phyloP scores from a whole-genome alignment of 2,113 vertebrate species.

The Otis tarda region DNA sequence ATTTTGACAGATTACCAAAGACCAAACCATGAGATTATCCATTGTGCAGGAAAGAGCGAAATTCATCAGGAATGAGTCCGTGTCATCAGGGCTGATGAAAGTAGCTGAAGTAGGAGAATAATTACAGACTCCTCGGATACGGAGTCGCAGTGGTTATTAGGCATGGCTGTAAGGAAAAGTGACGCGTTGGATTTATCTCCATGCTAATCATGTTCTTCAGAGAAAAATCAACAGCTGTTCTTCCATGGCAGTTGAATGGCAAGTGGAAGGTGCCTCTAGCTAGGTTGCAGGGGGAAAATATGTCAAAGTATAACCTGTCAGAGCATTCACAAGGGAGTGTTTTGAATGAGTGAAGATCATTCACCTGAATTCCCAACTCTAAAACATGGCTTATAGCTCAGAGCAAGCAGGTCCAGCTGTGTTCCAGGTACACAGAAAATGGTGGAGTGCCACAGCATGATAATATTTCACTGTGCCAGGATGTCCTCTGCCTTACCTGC shows the following conservation, averaged over 20 bases:
- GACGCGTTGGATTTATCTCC: constrained; percentile 56
- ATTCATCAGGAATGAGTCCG: constrained; percentile 30
- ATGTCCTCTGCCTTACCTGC: constrained; percentile 35
- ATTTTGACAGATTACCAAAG: constrained; percentile 55
- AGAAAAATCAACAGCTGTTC: constrained; percentile 68
- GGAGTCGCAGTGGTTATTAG: constrained; percentile 39
- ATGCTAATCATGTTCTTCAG: constrained; percentile 69
- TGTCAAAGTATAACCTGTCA: constrained; percentile 66
- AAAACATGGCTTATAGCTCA: constrained; percentile 37
- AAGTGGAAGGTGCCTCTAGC: constrained; percentile 63
- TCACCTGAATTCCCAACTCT: constrained; percentile 59
- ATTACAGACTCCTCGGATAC: constrained; percentile 35
- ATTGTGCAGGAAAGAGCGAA: not conserved
- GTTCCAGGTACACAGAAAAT: not conserved
- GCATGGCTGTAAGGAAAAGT: constrained; percentile 54
- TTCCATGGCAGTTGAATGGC: constrained; percentile 66
- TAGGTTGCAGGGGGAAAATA: constrained; percentile 61
- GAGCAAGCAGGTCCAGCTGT: constrained; percentile 49
- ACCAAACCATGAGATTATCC: constrained; percentile 46
- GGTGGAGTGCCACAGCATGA: not conserved
- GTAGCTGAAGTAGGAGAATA: constrained; percentile 46
- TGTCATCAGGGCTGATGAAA: constrained; percentile 60
- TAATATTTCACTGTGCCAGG: constrained; percentile 34
- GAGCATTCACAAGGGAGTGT: constrained; percentile 52
- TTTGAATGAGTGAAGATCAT: constrained; percentile 64